These are phyloP conservation scores for Acropora tenuis DNA, from an alignment of 64 coral and sea anemone species.

Conservation along the genomic window DNA sequence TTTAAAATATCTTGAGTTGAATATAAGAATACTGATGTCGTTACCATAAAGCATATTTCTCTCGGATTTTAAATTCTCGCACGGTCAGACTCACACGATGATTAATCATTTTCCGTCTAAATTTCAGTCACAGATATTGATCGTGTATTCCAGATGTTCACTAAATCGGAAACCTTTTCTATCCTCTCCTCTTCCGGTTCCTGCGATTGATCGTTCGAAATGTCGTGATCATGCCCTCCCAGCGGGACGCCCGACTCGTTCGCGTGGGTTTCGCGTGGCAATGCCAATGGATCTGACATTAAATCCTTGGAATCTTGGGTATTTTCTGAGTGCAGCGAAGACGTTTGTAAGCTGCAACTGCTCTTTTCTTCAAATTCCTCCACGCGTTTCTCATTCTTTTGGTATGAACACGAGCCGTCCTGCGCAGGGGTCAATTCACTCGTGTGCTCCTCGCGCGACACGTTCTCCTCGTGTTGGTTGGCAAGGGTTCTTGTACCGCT, in stretches of 20 bases:
- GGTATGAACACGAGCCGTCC: neutral
- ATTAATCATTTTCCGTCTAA: neutral
- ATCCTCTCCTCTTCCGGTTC: neutral
- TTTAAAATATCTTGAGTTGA: too few relatives aligned
- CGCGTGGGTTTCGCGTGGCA: neutral
- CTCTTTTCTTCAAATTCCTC: neutral
- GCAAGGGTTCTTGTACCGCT: neutral
- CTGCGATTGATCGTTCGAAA: neutral
- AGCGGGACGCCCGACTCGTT: neutral
- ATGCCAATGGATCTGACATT: neutral
- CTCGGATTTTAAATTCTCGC: neutral
- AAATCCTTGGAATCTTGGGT: slow-evolving; percentile 15
- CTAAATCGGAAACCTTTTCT: slow-evolving; percentile 32
- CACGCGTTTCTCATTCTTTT: neutral
- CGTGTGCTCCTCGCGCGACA: neutral
- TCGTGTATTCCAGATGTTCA: slow-evolving; percentile 6
- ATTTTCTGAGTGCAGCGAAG: neutral
- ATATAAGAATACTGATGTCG: too few relatives aligned
- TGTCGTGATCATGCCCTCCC: neutral
- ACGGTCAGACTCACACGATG: neutral
- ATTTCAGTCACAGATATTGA: neutral
- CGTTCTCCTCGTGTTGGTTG: neutral
- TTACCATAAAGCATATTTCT: neutral
- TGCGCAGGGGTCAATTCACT: neutral
- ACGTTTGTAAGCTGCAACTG: neutral